phyloP scores from a whole-genome alignment of 1,140 invertebrate species.

The Caenorhabditis latens region DNA sequence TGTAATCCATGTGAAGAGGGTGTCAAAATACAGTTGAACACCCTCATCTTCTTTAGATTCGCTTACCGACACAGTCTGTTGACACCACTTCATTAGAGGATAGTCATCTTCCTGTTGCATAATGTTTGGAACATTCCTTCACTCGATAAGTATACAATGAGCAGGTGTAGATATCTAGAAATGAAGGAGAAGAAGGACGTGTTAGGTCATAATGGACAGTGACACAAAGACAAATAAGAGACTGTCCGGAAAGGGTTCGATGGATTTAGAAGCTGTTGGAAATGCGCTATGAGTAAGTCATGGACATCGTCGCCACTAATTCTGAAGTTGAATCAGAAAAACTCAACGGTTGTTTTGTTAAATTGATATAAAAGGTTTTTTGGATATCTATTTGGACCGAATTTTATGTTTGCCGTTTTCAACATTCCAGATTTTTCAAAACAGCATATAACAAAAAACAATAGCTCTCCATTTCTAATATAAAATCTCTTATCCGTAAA shows the following conservation, averaged over 20 bases:
- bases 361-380: too few species aligned
- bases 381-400: too few species aligned
- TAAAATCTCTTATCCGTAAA: too few species aligned
- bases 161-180: constrained; percentile 16
- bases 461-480: too few species aligned
- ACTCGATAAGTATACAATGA: background rate
- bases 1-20: constrained; percentile 35
- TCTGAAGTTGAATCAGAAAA: too few species aligned
- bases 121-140: constrained; percentile 29
- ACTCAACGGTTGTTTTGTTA: too few species aligned
- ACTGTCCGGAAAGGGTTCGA: background rate
- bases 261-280: background rate
- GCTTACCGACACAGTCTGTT: constrained; percentile 6
- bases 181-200: background rate
- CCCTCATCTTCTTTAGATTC: background rate
- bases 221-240: background rate
- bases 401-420: too few species aligned
- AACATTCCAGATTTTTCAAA: too few species aligned
- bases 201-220: constrained; percentile 48
- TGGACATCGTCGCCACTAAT: too few species aligned
- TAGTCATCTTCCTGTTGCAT: background rate
- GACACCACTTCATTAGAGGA: constrained; percentile 42
- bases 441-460: too few species aligned
- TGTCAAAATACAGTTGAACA: constrained; percentile 9
- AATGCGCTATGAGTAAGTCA: background rate